Conservation (phyloP, 2,113 vertebrate species). For the Corydoras sp. region DNA sequence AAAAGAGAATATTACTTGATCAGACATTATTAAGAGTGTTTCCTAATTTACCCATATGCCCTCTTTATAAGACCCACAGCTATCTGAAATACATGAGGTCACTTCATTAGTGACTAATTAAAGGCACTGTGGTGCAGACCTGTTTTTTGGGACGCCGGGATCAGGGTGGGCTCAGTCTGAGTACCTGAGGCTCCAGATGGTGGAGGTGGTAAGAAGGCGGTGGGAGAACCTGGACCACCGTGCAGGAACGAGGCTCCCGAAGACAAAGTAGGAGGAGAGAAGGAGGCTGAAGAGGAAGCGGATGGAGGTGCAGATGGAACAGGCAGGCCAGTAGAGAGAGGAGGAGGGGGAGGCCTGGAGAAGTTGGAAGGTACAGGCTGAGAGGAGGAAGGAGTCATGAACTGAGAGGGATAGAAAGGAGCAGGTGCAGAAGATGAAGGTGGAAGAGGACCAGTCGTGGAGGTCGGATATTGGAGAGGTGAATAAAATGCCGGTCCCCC, state of each 20-base stretch:
- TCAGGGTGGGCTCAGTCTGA: conserved; percentile 71
- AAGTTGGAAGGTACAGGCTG: conserved; percentile 53
- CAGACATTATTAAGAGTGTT: background rate
- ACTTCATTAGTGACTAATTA: background rate
- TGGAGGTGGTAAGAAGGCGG: conserved; percentile 71
- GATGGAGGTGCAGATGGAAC: conserved; percentile 51
- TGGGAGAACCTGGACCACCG: conserved; percentile 84
- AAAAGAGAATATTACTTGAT: background rate
- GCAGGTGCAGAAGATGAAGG: conserved; percentile 57
- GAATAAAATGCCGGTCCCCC: conserved; percentile 78
- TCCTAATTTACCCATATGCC: no score
- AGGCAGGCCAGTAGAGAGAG: conserved; percentile 56
- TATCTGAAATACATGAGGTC: no score
- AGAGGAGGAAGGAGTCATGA: conserved; percentile 60
- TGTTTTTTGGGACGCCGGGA: conserved; percentile 82
- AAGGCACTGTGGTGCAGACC: conserved; percentile 74
- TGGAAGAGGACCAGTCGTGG: conserved; percentile 60
- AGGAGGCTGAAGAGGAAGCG: conserved; percentile 57
- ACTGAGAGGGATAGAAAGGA: conserved; percentile 59
- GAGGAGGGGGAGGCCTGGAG: conserved; percentile 46
- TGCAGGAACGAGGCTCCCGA: conserved; percentile 83
- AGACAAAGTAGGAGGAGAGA: conserved; percentile 58
- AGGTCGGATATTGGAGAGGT: conserved; percentile 71
- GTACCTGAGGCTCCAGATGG: conserved; percentile 87
- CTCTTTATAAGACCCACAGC: no score